Evolutionary conservation across 2,797 vertebrate species (phyloP).

Genomic region (Melanotaenia pygmaea): DNA sequence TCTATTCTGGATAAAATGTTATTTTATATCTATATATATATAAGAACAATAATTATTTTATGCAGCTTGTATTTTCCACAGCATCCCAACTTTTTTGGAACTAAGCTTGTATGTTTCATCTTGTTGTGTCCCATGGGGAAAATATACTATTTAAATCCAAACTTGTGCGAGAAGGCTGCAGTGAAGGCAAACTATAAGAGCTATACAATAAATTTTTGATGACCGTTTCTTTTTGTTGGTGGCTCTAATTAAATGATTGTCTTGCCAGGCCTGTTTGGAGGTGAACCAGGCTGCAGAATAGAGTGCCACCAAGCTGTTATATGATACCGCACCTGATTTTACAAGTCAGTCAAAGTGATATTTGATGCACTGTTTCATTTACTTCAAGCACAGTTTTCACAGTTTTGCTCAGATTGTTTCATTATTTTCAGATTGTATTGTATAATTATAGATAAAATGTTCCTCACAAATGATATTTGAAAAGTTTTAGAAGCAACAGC

Average conservation of each 20-base stretch:
- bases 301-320: conserved; percentile 10
- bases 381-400: conserved; percentile 13
- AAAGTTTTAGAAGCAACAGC: neutral
- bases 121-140: too few species aligned
- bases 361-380: conserved; percentile 25
- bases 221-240: neutral
- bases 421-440: neutral
- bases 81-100: too few species aligned
- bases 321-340: conserved; percentile 30
- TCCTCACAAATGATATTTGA: neutral
- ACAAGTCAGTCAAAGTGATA: conserved; percentile 29
- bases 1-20: too few species aligned
- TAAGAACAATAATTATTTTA: too few species aligned
- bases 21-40: too few species aligned
- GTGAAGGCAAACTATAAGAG: neutral
- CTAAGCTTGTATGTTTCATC: too few species aligned
- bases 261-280: conserved; percentile 5
- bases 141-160: neutral
- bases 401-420: conserved; percentile 13
- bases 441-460: neutral
- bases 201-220: neutral
- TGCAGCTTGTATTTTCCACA: too few species aligned
- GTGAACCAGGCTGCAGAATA: conserved; percentile 10
- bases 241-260: conserved; percentile 21
- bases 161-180: neutral